Evolutionary conservation across 2,888 invertebrate species (phyloP).

Genomic region (Tetragonula carbonaria): DNA sequence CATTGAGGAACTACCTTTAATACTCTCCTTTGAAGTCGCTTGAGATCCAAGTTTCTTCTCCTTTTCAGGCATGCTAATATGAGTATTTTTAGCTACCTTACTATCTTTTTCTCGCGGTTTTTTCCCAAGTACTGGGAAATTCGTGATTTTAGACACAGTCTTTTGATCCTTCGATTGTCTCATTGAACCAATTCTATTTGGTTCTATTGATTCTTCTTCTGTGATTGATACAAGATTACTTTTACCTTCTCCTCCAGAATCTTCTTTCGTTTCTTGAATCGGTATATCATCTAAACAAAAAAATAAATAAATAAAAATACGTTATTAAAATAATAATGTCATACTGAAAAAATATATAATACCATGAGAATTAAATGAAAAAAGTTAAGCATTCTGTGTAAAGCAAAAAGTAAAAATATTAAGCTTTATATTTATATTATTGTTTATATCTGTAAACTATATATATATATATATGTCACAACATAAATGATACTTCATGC

Average conservation of each 20-base stretch:
- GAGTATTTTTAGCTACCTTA: slow-evolving; percentile 78
- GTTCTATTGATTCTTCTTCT: slow-evolving; percentile 86
- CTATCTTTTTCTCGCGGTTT: slow-evolving; percentile 84
- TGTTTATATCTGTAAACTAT: neutral
- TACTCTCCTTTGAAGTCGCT: slow-evolving; percentile 78
- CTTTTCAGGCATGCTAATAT: slow-evolving; percentile 78
- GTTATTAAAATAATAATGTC: neutral
- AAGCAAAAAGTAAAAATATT: slow-evolving; percentile 27
- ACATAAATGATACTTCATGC: neutral
- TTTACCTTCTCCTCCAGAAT: slow-evolving; percentile 85
- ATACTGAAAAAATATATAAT: slow-evolving; percentile 16
- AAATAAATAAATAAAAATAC: slow-evolving; percentile 5
- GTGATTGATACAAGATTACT: slow-evolving; percentile 88
- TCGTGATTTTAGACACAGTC: slow-evolving; percentile 86
- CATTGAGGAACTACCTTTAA: slow-evolving; percentile 75
- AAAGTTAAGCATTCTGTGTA: slow-evolving; percentile 23
- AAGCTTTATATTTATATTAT: slow-evolving; percentile 13
- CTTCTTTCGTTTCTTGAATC: slow-evolving; percentile 90
- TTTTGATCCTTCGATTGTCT: slow-evolving; percentile 85
- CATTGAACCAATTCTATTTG: slow-evolving; percentile 84
- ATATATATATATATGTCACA: neutral
- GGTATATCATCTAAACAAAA: slow-evolving; percentile 92
- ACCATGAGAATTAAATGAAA: slow-evolving; percentile 13
- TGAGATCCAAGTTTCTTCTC: slow-evolving; percentile 85
- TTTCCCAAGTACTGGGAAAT: slow-evolving; percentile 88